phyloP scores from a whole-genome alignment of 2,113 vertebrate species.

The Stegostoma tigrinum region DNA sequence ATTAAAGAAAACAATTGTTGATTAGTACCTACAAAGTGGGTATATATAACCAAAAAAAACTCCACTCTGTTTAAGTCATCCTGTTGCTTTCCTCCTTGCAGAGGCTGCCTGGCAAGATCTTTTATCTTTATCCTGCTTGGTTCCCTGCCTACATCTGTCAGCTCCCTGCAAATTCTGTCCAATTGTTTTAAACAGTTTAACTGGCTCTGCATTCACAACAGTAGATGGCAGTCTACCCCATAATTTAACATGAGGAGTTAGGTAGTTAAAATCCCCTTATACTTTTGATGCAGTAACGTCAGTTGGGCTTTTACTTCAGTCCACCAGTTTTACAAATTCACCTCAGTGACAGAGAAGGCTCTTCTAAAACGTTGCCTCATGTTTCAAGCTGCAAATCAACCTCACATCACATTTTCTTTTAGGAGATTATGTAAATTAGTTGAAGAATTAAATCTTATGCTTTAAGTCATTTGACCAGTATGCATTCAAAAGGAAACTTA shows the following conservation, averaged over 20 bases:
- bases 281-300: not conserved
- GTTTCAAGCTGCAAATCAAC: not conserved
- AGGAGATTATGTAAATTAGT: not conserved
- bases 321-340: not conserved
- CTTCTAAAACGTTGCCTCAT: not conserved
- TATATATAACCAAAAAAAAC: not conserved
- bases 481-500: not conserved
- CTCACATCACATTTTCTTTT: not conserved
- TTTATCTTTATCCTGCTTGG: not conserved
- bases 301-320: not conserved
- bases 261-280: not conserved
- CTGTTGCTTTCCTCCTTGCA: not conserved
- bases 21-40: too few relatives aligned
- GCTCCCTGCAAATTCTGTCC: not conserved
- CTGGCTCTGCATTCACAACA: not conserved
- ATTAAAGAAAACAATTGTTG: not conserved
- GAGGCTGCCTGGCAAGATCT: not conserved
- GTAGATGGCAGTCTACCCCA: slow-evolving; percentile 27
- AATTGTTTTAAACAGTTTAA: not conserved
- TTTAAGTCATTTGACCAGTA: not conserved
- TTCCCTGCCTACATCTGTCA: not conserved
- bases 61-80: not conserved
- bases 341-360: not conserved
- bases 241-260: not conserved
- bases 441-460: not conserved